Base-by-base conservation (phyloP, 2,888 invertebrate genomes). In the Troides helena region DNA sequence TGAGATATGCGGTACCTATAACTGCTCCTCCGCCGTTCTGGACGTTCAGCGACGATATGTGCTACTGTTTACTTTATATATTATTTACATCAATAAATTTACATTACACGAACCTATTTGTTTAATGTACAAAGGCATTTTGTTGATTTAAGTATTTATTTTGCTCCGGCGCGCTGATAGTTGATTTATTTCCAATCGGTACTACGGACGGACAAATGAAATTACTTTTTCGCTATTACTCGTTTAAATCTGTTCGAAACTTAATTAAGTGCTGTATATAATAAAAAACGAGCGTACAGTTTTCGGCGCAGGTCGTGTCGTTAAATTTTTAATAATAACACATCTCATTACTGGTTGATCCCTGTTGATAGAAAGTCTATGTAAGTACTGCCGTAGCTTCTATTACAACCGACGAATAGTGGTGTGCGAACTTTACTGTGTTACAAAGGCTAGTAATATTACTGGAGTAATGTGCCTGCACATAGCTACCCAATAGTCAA, bases 181-280 rank as follows among this genome's bases (percentile, higher is more conserved):
- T 65, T 69, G 69, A 69, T 69, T 69, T 69, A 65, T 69, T 69
- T 69, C 60, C 69, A 69, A 69, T 68, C 65, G 64, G 64, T 56
- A 56, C 36, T 39, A 30, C 25, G 65, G 60, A 65, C 60, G 69
- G 59, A 39, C 43, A 61, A 69, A 69, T 69, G 69, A 69, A 69
- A 69, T 69, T 69, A 69, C 69, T 69, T 69, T 68, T 57, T 56
- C 69, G 65, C 65, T 57, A 61, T 69, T 69, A 69, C 60, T 56
- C 60, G 61, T 36, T 57, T 69, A 65, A 69, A 69, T 69, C 61
- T 69, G 69, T 57, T 65, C 56, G 56, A 25, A 69, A 65, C 56
- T 64, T 69, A 69, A 69, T 69, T 65, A 56, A 69, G 69, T 43
- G 12, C 59, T 10, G 50, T 50, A 50, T 50, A 17, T 46, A 14